Evolutionary conservation across 2,888 invertebrate genomes (phyloP).

Genomic region (Tryphoninae sp.): DNA sequence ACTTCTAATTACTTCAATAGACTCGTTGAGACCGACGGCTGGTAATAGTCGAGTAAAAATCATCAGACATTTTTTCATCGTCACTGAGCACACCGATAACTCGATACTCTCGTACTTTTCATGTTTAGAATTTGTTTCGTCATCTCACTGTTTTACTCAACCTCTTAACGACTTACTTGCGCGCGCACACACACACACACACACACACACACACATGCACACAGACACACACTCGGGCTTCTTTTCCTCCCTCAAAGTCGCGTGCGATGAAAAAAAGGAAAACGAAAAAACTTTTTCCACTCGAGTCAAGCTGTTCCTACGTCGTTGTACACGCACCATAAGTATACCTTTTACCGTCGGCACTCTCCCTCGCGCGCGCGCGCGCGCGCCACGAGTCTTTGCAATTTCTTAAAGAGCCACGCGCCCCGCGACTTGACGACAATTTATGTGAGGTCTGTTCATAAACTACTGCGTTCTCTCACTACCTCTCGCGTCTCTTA

Average conservation of each 20-base stretch:
- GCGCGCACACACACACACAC: not conserved
- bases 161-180: conserved; percentile 17
- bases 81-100: not conserved
- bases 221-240: conserved; percentile 44
- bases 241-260: conserved; percentile 44
- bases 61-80: not conserved
- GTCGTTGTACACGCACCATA: not conserved
- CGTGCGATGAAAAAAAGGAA: conserved; percentile 44
- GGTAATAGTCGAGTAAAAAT: too few relatives aligned
- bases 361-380: not conserved
- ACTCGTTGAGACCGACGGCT: too few relatives aligned
- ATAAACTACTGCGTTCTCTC: conserved; percentile 77
- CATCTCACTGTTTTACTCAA: conserved; percentile 17
- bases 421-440: conserved; percentile 66
- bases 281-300: conserved; percentile 61
- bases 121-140: conserved; percentile 5
- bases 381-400: conserved; percentile 75
- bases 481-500: conserved; percentile 35
- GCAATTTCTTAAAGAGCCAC: conserved; percentile 82
- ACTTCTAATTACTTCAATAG: too few relatives aligned
- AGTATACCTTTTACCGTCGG: not conserved
- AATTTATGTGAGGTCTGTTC: conserved; percentile 81
- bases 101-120: conserved; percentile 12
- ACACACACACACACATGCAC: too few relatives aligned
- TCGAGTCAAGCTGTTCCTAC: conserved; percentile 23